Conservation (phyloP, 2,888 invertebrate species). For the Opisthograptis luteolata region DNA sequence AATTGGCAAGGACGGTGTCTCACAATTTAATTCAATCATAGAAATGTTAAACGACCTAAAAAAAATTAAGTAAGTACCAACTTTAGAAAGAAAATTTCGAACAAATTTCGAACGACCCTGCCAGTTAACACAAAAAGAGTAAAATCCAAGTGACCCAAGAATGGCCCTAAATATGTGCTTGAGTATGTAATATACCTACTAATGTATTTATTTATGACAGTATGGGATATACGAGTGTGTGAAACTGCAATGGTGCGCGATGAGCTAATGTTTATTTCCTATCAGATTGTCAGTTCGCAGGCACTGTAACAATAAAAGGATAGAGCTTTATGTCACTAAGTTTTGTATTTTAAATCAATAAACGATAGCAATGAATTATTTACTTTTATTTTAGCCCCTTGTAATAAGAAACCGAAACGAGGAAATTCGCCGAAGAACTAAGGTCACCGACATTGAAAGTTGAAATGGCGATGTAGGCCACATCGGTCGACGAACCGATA, state of each 20-base stretch:
- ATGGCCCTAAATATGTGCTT: slow-evolving; percentile 74
- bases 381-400: slow-evolving; percentile 48
- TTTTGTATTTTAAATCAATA: slow-evolving; percentile 85
- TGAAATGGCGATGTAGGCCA: too few species aligned
- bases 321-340: slow-evolving; percentile 85
- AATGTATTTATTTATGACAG: slow-evolving; percentile 37
- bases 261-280: slow-evolving; percentile 82
- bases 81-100: too few species aligned
- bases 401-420: too few species aligned
- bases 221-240: slow-evolving; percentile 46
- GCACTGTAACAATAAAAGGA: slow-evolving; percentile 85
- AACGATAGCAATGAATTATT: slow-evolving; percentile 79
- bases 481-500: too few species aligned
- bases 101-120: too few species aligned
- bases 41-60: too few species aligned
- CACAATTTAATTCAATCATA: too few species aligned
- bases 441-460: too few species aligned
- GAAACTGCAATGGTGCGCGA: slow-evolving; percentile 61
- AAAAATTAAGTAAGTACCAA: too few species aligned
- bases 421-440: too few species aligned
- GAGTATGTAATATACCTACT: slow-evolving; percentile 49
- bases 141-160: slow-evolving; percentile 46
- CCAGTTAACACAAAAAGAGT: slow-evolving; percentile 1
- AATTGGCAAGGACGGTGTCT: too few species aligned
- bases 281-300: slow-evolving; percentile 84